Conservation (phyloP, 2,888 invertebrate genomes). For the Chirona hameri region DNA sequence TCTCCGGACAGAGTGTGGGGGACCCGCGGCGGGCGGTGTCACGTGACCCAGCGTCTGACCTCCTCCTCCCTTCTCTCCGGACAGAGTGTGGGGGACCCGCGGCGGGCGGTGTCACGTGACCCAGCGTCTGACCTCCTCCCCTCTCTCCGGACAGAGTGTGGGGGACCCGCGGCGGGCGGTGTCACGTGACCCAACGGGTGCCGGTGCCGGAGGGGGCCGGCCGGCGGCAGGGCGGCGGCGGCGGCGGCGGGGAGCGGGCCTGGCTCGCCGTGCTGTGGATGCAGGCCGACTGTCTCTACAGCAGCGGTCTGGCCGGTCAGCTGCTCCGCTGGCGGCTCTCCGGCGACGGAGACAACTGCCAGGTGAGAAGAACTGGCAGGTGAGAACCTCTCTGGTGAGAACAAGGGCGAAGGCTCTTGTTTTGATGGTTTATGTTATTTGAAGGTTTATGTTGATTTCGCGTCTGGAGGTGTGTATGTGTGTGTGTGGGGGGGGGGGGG, state of each 20-base stretch:
- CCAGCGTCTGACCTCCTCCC: constrained; percentile 42
- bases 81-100: constrained; percentile 37
- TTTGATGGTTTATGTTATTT: too few species aligned
- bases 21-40: constrained; percentile 39
- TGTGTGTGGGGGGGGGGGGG: neutral
- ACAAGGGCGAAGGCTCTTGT: too few species aligned
- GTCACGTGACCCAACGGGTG: constrained; percentile 35
- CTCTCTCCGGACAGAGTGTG: constrained; percentile 37
- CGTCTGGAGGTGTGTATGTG: too few species aligned
- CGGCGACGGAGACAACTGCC: constrained; percentile 36
- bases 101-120: constrained; percentile 39
- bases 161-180: constrained; percentile 39
- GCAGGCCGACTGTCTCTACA: constrained; percentile 55
- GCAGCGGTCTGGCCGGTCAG: constrained; percentile 59
- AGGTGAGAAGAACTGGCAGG: neutral
- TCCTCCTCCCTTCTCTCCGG: constrained; percentile 41
- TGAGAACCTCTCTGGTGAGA: too few species aligned
- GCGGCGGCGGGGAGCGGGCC: constrained; percentile 38
- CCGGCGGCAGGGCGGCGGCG: constrained; percentile 13
- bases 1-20: constrained; percentile 37
- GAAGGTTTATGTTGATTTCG: too few species aligned
- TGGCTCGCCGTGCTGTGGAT: constrained; percentile 55
- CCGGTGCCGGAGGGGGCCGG: neutral
- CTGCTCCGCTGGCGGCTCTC: constrained; percentile 60
- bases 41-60: constrained; percentile 33